phyloP scores from a whole-genome alignment of 2,888 invertebrate species.

The Drosophila silvestris region DNA sequence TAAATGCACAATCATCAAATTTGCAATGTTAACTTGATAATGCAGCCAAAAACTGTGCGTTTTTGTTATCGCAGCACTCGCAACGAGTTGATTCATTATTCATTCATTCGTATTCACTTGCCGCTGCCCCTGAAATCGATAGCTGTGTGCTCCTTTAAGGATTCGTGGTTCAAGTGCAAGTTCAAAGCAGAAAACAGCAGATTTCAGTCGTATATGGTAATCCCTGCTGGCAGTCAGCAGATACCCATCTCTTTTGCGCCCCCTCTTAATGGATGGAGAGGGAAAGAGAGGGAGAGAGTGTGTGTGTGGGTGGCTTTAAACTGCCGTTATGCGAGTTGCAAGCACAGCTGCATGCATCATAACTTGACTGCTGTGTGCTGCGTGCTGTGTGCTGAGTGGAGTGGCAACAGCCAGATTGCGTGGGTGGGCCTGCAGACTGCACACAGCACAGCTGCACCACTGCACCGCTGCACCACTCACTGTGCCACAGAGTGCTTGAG shows the following conservation, averaged over 20 bases:
- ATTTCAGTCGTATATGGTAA: background rate
- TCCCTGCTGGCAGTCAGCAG: background rate
- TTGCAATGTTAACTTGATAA: background rate
- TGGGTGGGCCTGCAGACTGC: conserved; percentile 24
- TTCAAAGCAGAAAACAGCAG: conserved; percentile 38
- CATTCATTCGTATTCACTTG: conserved; percentile 45
- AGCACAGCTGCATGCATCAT: conserved; percentile 30
- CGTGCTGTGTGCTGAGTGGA: background rate
- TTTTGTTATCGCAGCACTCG: conserved; percentile 28
- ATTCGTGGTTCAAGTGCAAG: conserved; percentile 56
- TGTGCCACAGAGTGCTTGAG: background rate
- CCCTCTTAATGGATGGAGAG: too few species aligned
- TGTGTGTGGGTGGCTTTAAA: conserved; percentile 58
- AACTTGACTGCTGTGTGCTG: conserved; percentile 17
- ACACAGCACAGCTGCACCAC: background rate
- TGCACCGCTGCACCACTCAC: background rate
- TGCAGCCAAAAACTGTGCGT: too few species aligned
- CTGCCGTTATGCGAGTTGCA: conserved; percentile 46
- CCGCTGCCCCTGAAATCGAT: conserved; percentile 32
- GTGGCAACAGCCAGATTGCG: conserved; percentile 22
- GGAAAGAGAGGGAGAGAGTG: background rate
- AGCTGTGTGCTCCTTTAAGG: conserved; percentile 1
- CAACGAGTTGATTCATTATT: conserved; percentile 45
- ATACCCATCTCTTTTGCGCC: too few species aligned
- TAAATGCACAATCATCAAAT: conserved; percentile 18